Conservation (phyloP, 2,797 vertebrate species). For the Gymnoscopelus microlampas region DNA sequence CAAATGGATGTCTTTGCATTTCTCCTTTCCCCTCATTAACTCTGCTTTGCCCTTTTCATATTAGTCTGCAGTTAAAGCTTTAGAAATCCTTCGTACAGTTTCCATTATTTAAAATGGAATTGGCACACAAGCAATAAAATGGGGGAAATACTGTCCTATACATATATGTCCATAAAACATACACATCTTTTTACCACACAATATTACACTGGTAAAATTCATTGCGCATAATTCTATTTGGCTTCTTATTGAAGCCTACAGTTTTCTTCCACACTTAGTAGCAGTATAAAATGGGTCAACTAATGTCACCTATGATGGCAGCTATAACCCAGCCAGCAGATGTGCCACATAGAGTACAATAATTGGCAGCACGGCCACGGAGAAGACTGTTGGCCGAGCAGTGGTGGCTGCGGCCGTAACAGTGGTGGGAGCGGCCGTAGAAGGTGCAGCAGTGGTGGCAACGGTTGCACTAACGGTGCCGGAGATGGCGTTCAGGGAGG, state of each 20-base stretch:
- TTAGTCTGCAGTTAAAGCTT: too few relatives aligned
- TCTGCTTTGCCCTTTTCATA: too few relatives aligned
- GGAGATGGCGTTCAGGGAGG: slow-evolving; percentile 9
- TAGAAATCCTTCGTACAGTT: too few relatives aligned
- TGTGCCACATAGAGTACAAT: slow-evolving; percentile 13
- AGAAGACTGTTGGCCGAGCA: slow-evolving; percentile 9
- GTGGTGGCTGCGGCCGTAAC: background rate
- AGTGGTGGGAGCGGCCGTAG: background rate
- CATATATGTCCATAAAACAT: slow-evolving; percentile 16
- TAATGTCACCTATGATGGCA: background rate
- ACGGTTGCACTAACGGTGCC: slow-evolving; percentile 33
- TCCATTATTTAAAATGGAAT: background rate
- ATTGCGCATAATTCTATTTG: slow-evolving; percentile 31
- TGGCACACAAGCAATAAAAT: background rate
- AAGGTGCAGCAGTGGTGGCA: background rate
- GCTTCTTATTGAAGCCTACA: background rate
- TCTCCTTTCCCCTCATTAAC: too few relatives aligned
- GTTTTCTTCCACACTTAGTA: background rate
- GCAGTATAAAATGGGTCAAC: background rate
- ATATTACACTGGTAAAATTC: slow-evolving; percentile 29
- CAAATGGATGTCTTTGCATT: too few relatives aligned
- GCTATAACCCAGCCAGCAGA: slow-evolving; percentile 45
- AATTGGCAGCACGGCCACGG: slow-evolving; percentile 41
- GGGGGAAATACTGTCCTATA: slow-evolving; percentile 14
- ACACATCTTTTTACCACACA: slow-evolving; percentile 47